Evolutionary conservation across 2,113 vertebrate species (phyloP).

Genomic region (Todiramphus saurophagus): DNA sequence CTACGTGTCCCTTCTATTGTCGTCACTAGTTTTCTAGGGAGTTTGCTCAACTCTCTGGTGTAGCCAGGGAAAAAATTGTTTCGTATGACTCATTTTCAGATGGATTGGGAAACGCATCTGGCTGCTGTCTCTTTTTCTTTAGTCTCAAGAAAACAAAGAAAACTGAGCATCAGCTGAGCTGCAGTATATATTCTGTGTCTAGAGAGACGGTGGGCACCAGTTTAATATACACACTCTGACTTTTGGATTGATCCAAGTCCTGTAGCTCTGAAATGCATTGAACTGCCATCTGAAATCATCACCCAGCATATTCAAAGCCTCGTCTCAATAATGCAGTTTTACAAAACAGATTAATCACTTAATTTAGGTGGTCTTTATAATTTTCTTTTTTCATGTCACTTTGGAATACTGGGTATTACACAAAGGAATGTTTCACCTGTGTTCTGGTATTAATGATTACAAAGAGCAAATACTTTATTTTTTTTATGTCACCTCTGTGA

Average conservation of each 20-base stretch:
- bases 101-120: neutral
- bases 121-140: neutral
- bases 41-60: neutral
- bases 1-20: neutral
- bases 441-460: neutral
- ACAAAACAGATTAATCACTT: neutral
- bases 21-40: neutral
- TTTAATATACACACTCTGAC: neutral
- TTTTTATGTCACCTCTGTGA: neutral
- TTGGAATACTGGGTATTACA: accelerated
- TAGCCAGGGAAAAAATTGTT: neutral
- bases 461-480: neutral
- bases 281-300: neutral
- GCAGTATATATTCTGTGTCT: neutral
- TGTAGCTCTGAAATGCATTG: neutral
- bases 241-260: neutral
- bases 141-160: neutral
- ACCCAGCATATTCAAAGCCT: neutral
- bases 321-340: neutral
- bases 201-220: neutral
- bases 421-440: accelerated
- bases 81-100: neutral
- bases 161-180: neutral
- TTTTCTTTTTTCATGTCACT: neutral
- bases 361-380: neutral